Conservation (phyloP, 1,140 invertebrate species). For the Zeugodacus cucurbitae region DNA sequence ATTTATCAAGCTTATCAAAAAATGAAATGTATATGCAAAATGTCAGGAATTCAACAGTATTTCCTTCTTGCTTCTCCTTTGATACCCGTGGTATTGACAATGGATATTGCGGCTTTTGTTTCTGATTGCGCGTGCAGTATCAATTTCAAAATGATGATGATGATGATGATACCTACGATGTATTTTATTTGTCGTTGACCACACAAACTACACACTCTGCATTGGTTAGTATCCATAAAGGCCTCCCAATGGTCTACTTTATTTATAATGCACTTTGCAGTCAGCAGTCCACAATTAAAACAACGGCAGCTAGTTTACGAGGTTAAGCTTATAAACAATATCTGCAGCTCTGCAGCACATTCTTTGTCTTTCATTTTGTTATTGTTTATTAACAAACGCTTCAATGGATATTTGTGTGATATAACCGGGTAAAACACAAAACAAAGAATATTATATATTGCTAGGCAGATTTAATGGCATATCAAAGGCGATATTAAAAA, state of each 20-base stretch:
- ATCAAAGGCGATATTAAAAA: neutral
- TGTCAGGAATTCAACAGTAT: no score
- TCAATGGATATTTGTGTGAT: neutral
- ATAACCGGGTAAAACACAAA: neutral
- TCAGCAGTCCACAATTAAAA: neutral
- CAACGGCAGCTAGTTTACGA: conserved; percentile 1
- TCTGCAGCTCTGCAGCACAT: neutral
- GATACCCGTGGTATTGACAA: neutral
- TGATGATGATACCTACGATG: neutral
- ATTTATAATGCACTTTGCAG: conserved; percentile 25
- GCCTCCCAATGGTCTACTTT: neutral
- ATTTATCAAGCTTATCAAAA: neutral
- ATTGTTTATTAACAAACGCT: conserved; percentile 26
- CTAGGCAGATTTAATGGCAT: neutral
- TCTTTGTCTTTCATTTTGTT: neutral
- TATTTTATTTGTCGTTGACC: neutral
- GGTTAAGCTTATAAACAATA: conserved; percentile 32
- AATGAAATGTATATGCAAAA: no score
- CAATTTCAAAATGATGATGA: neutral
- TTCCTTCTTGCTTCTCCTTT: neutral
- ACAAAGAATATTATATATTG: neutral
- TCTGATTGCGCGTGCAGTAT: neutral
- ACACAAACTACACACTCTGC: neutral
- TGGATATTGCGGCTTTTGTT: conserved; percentile 1
- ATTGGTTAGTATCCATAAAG: neutral